A percentile compares a stretch with the other conserved stretches of the same genome.
Evolutionary conservation across 2,113 vertebrate genomes (phyloP).

Genomic region (Neolamprologus fasciatus): DNA sequence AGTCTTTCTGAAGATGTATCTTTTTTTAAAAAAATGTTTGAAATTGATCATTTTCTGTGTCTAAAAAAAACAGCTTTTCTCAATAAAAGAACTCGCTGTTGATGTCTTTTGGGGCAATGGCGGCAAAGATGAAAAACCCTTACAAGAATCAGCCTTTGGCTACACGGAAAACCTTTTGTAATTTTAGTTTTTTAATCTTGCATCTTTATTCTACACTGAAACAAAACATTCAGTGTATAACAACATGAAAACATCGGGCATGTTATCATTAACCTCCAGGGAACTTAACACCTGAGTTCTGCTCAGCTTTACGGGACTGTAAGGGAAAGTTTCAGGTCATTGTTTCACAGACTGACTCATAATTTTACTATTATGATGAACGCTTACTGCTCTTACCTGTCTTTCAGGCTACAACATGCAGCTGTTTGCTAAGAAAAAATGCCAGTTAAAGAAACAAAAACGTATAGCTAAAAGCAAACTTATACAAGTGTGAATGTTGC

Average conservation of each 20-base stretch:
- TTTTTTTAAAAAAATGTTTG: fast-evolving
- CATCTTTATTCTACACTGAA: background rate
- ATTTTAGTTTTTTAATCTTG: background rate
- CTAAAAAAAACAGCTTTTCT: background rate
- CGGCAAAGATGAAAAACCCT: background rate
- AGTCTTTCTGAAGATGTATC: background rate
- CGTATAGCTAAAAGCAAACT: background rate
- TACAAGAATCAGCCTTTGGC: background rate
- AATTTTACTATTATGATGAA: background rate
- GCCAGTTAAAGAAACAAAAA: background rate
- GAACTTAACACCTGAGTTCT: background rate
- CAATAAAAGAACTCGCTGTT: background rate
- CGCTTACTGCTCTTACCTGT: background rate
- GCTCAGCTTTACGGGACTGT: background rate
- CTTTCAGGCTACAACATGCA: background rate
- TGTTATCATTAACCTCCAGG: background rate
- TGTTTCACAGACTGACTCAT: background rate
- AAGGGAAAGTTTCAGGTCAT: background rate
- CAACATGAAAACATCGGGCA: background rate
- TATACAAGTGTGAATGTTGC: background rate
- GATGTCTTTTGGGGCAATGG: background rate
- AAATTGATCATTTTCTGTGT: background rate
- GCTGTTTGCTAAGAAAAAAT: background rate
- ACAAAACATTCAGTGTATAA: background rate
- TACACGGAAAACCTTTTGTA: background rate